A percentile compares a stretch with the other conserved stretches of the same genome.
Conservation (phyloP, 2,113 vertebrate species). For the Oxygymnocypris stewartii region DNA sequence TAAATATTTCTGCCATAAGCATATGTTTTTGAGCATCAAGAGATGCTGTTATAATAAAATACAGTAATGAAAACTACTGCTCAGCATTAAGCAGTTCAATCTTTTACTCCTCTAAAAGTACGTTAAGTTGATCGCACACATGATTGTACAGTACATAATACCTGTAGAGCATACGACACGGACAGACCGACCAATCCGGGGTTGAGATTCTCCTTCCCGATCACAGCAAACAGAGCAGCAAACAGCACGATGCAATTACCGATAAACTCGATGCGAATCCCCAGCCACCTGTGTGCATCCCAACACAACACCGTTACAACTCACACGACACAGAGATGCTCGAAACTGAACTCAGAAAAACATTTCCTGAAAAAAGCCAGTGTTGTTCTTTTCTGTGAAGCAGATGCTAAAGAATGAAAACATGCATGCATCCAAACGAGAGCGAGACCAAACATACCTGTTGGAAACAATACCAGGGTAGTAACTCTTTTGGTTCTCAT, state of each 20-base stretch:
- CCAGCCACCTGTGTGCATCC: slow-evolving; percentile 85
- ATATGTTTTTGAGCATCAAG: neutral
- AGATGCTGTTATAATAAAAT: neutral
- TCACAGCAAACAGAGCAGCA: slow-evolving; percentile 89
- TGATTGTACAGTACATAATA: slow-evolving; percentile 54
- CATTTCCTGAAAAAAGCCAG: neutral
- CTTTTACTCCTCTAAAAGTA: neutral
- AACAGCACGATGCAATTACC: slow-evolving; percentile 94
- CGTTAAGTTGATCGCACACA: neutral
- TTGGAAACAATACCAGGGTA: slow-evolving; percentile 89
- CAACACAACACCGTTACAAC: slow-evolving; percentile 19
- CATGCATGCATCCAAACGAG: slow-evolving; percentile 24
- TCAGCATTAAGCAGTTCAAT: neutral
- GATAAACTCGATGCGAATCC: slow-evolving; percentile 89
- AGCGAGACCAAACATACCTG: slow-evolving; percentile 77
- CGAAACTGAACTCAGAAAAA: neutral
- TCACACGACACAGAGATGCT: neutral
- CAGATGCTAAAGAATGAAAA: neutral
- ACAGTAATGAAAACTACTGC: neutral
- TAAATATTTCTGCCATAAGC: too few relatives aligned
- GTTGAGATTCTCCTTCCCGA: slow-evolving; percentile 79
- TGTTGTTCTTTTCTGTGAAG: neutral
- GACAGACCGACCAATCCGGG: slow-evolving; percentile 91
- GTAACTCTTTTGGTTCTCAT: slow-evolving; percentile 89
- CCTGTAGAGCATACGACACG: slow-evolving; percentile 92